Conservation (phyloP, 2,797 vertebrate species). For the Myiotriccus ornatus region DNA sequence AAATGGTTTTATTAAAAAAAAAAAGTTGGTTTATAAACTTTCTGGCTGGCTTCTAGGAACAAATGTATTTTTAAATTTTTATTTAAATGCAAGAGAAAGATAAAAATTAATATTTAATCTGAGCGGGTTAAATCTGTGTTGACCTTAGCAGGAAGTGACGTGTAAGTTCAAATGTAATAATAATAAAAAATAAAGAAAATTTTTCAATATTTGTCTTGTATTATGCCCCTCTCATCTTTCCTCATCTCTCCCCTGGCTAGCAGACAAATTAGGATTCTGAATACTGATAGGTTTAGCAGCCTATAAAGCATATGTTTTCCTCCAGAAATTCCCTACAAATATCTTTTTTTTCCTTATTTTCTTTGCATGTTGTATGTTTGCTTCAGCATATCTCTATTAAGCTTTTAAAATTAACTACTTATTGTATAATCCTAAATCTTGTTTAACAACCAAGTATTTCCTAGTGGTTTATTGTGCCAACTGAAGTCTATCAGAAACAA, state of each 20-base stretch:
- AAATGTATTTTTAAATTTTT: not conserved
- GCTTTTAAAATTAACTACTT: not conserved
- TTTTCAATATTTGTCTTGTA: not conserved
- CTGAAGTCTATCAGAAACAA: not conserved
- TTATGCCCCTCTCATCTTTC: not conserved
- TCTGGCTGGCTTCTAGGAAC: not conserved
- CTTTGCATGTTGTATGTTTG: rapidly evolving
- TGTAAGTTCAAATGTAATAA: not conserved
- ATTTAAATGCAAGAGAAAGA: conserved; percentile 8
- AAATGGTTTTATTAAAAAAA: not conserved
- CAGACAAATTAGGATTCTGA: not conserved
- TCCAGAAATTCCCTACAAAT: not conserved
- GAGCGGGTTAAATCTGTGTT: not conserved
- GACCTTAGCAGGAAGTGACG: not conserved
- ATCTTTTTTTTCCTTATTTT: not conserved
- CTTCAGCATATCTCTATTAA: not conserved
- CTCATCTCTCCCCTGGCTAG: not conserved
- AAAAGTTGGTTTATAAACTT: not conserved
- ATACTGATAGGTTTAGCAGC: not conserved
- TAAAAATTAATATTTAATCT: conserved; percentile 6
- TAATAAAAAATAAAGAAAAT: not conserved
- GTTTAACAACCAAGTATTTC: not conserved
- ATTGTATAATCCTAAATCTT: not conserved
- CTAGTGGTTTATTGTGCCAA: not conserved
- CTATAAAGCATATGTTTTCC: not conserved